Conservation (phyloP, 2,888 invertebrate species). For the Sesamia inferens region DNA sequence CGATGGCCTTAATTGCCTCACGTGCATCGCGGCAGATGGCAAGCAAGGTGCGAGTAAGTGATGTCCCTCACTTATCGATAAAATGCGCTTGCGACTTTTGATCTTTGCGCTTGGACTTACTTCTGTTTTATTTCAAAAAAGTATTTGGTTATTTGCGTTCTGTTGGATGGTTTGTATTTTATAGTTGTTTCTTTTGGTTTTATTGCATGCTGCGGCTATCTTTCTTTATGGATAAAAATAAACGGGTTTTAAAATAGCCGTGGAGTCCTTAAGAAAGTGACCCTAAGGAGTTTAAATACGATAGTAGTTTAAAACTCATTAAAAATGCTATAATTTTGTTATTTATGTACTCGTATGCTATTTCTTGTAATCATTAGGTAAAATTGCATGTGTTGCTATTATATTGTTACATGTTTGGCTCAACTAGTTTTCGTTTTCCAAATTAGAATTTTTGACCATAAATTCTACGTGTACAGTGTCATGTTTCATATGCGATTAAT, state of each 20-base stretch:
- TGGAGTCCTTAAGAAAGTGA: not conserved
- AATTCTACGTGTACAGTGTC: not conserved
- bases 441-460: not conserved
- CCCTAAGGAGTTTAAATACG: not conserved
- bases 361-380: too few species aligned
- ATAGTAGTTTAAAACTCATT: not conserved
- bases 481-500: not conserved
- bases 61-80: slow-evolving; percentile 83
- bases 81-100: slow-evolving; percentile 65
- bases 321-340: too few species aligned
- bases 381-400: not conserved
- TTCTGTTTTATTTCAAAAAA: slow-evolving; percentile 42
- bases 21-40: slow-evolving; percentile 87
- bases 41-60: slow-evolving; percentile 88
- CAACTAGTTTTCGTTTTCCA: too few species aligned
- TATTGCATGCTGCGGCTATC: slow-evolving; percentile 22
- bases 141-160: slow-evolving; percentile 49
- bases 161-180: slow-evolving; percentile 33
- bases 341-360: too few species aligned
- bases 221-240: slow-evolving; percentile 14
- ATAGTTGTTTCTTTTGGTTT: slow-evolving; percentile 30
- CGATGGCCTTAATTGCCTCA: slow-evolving; percentile 85
- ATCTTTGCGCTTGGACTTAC: slow-evolving; percentile 53
- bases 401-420: too few species aligned
- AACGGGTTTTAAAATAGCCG: not conserved